Evolutionary conservation across 2,113 vertebrate species (phyloP).

Genomic region (Perognathus longimembris): DNA sequence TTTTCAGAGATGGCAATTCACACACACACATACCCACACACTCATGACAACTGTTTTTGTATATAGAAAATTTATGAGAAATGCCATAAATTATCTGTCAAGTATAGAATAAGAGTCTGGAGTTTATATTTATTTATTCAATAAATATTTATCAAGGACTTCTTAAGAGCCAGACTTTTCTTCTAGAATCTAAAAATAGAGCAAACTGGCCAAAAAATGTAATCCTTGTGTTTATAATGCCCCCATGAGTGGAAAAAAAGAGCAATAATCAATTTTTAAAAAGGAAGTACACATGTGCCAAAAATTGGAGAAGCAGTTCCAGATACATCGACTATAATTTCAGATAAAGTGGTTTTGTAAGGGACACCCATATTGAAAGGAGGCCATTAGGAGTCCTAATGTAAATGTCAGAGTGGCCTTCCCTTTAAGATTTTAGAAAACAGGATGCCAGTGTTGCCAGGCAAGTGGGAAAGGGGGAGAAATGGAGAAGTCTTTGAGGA

Average conservation of each 20-base stretch:
- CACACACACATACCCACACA: too few species aligned
- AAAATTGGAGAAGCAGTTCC: not conserved
- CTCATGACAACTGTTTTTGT: not conserved
- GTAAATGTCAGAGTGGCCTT: too few species aligned
- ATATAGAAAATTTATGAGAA: conserved; percentile 4
- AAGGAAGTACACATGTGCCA: not conserved
- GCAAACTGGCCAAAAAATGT: not conserved
- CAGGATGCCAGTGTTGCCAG: not conserved
- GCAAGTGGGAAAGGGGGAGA: not conserved
- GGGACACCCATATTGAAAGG: not conserved
- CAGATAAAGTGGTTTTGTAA: not conserved
- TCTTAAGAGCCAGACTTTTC: not conserved
- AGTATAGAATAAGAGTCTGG: not conserved
- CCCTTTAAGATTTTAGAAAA: too few species aligned
- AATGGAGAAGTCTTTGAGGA: not conserved
- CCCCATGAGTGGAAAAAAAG: not conserved
- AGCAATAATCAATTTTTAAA: conserved; percentile 19
- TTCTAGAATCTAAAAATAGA: not conserved
- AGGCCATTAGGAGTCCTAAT: not conserved
- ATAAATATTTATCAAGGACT: not conserved
- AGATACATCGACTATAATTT: not conserved
- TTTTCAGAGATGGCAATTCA: not conserved
- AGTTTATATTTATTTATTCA: conserved; percentile 11
- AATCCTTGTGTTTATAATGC: not conserved
- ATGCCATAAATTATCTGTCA: not conserved